Evolutionary conservation across 2,888 invertebrate species (phyloP).

Genomic region (Sphaerophoria taeniata): DNA sequence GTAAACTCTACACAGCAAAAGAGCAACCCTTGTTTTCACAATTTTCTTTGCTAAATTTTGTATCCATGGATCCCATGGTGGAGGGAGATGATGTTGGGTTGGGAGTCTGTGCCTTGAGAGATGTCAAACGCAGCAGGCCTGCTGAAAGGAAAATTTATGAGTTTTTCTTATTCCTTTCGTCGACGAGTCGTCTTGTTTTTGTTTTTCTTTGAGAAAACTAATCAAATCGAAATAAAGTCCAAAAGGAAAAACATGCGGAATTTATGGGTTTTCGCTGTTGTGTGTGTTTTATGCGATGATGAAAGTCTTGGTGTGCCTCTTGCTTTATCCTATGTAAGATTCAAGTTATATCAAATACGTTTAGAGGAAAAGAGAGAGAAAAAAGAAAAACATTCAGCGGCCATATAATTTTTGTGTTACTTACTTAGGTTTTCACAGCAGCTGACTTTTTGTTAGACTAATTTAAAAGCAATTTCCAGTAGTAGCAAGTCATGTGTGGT

Average conservation of each 20-base stretch:
- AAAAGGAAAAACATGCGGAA: constrained; percentile 54
- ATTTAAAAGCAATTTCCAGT: constrained; percentile 70
- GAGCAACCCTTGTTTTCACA: constrained; percentile 7
- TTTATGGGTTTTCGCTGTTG: constrained; percentile 45
- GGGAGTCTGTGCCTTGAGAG: constrained; percentile 23
- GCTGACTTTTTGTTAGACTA: constrained; percentile 72
- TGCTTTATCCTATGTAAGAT: constrained; percentile 16
- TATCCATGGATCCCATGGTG: background rate
- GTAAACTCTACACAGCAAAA: constrained; percentile 6
- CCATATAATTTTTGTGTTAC: background rate
- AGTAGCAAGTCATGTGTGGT: constrained; percentile 66
- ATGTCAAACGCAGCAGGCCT: constrained; percentile 66
- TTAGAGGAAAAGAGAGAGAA: background rate
- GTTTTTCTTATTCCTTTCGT: constrained; percentile 63
- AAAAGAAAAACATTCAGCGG: background rate
- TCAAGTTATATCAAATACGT: background rate
- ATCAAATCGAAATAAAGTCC: constrained; percentile 70
- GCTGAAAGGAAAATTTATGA: constrained; percentile 70
- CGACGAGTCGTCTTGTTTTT: constrained; percentile 14
- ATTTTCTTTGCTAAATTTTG: background rate
- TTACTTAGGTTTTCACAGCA: constrained; percentile 62
- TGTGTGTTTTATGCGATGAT: constrained; percentile 24
- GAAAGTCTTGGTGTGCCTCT: constrained; percentile 12
- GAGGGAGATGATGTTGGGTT: background rate
- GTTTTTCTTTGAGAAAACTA: constrained; percentile 61